Evolutionary conservation across 2,888 invertebrate genomes (phyloP), one percentile per base, ranked within the genome.

Genomic region (Patella caerulea): DNA sequence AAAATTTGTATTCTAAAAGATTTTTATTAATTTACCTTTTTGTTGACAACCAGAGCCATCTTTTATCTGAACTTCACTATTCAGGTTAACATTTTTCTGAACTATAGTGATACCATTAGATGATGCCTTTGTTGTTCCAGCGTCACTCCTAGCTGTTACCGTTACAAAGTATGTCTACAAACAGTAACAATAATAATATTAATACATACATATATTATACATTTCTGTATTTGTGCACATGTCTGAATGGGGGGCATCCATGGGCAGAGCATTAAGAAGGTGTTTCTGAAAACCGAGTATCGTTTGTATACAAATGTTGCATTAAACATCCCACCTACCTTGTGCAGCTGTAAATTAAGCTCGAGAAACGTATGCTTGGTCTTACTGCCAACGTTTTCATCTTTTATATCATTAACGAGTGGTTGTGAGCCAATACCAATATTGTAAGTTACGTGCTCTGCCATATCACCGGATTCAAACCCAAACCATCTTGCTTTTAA

Each of bases 401-500:
- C 24, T 14, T 74, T 76, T 2, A 85, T 77, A 75, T 85, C 83
- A 75, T 71, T 55, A 17, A 73, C 75, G 15, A 82, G 82, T 12
- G 78, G 72, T 11, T 80, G 54, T 15, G 79, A 80, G 24, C 85
- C 83, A 45, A 85, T 53, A 71, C 83, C 78, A n/a, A 85, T 81
- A 3, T 65, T 77, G 71, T 84, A 86, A 0, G 79, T 78, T 1
- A 85, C 79, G 52, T 77, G 73, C 15, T 81, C 77, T 65, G 80
- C 78, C 14, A 24, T 12, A 24, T 82, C 80, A 17, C 82, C 80
- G 70, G 83, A 82, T 15, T 81, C 78, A 78, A 86, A 86, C n/a
- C 85, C 86, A 52, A 78, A 79, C 86, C 86, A 86, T 29, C 81
- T 69, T 1, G 77, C 83, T 29, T 80, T 75, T 19, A 83, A 59